Evolutionary conservation across 1,140 invertebrate genomes (phyloP), one percentile per base, ranked within the genome.

Genomic region (Branchinecta lynchi): DNA sequence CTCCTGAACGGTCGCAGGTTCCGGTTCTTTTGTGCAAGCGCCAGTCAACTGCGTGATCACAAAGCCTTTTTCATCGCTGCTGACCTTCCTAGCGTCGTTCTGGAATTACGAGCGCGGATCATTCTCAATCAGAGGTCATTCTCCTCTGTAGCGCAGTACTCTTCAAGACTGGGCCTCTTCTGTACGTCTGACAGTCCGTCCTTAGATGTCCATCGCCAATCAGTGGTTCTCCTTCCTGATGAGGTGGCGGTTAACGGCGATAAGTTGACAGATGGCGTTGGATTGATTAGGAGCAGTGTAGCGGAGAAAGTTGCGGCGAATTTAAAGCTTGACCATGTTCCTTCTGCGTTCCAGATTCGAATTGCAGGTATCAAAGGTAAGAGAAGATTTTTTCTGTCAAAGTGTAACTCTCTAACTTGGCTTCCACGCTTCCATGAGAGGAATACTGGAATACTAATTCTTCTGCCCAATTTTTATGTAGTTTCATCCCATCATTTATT

Each of bases 351-450:
- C 20, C 66, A 67, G 20, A 67, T 67, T 43, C 21, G 66, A 43
- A 67, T 67, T 43, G 66, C 10, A 15, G 66, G 66, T 10, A 67
- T 67, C 66, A 67, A 67, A 67, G 66, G 66, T 67, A 67, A n/a
- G 32, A 32, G 32, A 32, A 32, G 32, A 32, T 32, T 32, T 32
- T 32, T 32, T 32, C 32, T 32, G 32, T 32, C 32, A 32, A n/a
- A 32, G 32, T 32, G 5, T 32, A 32, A 32, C 32, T 32, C 32
- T 32, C 5, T 32, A 32, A 32, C 32, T 32, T 32, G 32, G 2
- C 32, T 32, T 32, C 32, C 32, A 32, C 32, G 32, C 32, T 32
- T n/a, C n/a, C n/a, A n/a, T n/a, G n/a, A n/a, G n/a, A n/a, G n/a
- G n/a, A n/a, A n/a, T n/a, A n/a, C n/a, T n/a, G n/a, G n/a, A n/a